Conservation (phyloP, 2,797 vertebrate genomes). For the Sitta carolinensis region DNA sequence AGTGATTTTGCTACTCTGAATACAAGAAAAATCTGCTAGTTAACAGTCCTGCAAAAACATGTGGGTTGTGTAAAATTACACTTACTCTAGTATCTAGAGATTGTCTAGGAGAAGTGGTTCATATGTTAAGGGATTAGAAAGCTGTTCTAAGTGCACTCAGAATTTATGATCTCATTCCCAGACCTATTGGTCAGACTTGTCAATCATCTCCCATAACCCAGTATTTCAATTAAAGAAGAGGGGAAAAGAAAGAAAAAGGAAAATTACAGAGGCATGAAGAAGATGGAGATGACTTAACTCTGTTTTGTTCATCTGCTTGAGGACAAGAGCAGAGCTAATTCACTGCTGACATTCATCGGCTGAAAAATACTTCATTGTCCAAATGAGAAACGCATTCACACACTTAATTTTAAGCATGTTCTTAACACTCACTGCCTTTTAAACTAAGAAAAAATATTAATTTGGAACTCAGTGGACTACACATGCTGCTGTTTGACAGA, state of each 20-base stretch:
- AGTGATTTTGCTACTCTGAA: not conserved
- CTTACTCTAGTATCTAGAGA: conserved; percentile 25
- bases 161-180: conserved; percentile 44
- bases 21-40: not conserved
- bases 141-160: not conserved
- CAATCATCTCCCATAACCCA: not conserved
- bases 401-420: not conserved
- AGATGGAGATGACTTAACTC: not conserved
- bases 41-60: conserved; percentile 11
- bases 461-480: not conserved
- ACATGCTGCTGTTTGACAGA: not conserved
- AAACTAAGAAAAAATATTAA: conserved; percentile 21
- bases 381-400: not conserved
- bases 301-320: not conserved
- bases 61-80: conserved; percentile 34
- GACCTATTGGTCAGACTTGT: conserved; percentile 3
- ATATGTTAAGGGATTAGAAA: conserved; percentile 31
- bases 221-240: not conserved
- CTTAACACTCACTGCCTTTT: not conserved
- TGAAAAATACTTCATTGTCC: conserved; percentile 1
- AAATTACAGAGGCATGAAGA: not conserved
- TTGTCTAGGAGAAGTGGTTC: conserved; percentile 4
- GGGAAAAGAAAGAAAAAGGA: not conserved
- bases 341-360: not conserved
- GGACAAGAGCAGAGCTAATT: not conserved